These are phyloP conservation scores for Hipparchia semele DNA, from an alignment of 2,888 invertebrate genomes.

Conservation along the genomic window DNA sequence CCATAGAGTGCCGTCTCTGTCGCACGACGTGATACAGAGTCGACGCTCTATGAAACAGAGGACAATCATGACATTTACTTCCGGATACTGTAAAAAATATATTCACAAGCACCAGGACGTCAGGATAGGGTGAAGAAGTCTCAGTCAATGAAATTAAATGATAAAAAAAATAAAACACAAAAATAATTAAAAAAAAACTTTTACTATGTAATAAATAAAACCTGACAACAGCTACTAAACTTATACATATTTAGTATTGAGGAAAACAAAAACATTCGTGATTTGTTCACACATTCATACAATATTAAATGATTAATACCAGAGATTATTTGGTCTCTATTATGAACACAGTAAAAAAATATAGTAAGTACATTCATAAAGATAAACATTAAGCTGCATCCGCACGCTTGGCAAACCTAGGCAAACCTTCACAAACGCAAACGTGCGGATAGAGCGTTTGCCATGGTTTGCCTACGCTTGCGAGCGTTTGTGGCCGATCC, in stretches of 20 bases:
- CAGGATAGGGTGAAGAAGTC: neutral
- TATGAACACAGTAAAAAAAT: constrained; percentile 50
- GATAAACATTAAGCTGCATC: constrained; percentile 4
- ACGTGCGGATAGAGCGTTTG: too few species aligned
- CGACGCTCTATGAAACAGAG: too few species aligned
- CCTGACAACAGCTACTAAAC: constrained; percentile 48
- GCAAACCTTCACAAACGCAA: too few species aligned
- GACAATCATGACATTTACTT: too few species aligned
- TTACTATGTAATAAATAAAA: constrained; percentile 70
- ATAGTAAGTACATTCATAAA: constrained; percentile 1
- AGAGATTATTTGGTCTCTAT: constrained; percentile 42
- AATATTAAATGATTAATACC: constrained; percentile 17
- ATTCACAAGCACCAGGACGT: neutral
- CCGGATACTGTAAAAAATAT: neutral
- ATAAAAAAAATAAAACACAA: constrained; percentile 51
- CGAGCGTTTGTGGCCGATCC: too few species aligned
- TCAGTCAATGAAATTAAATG: neutral
- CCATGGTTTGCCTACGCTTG: too few species aligned
- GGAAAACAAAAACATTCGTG: constrained; percentile 43
- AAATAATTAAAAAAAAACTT: constrained; percentile 57
- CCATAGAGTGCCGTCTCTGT: too few species aligned
- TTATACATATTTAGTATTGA: constrained; percentile 8
- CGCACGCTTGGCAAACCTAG: too few species aligned
- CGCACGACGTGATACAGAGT: too few species aligned
- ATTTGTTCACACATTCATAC: constrained; percentile 35